Conservation (phyloP, 23 tunicate genomes). For the Ascidia mentula region DNA sequence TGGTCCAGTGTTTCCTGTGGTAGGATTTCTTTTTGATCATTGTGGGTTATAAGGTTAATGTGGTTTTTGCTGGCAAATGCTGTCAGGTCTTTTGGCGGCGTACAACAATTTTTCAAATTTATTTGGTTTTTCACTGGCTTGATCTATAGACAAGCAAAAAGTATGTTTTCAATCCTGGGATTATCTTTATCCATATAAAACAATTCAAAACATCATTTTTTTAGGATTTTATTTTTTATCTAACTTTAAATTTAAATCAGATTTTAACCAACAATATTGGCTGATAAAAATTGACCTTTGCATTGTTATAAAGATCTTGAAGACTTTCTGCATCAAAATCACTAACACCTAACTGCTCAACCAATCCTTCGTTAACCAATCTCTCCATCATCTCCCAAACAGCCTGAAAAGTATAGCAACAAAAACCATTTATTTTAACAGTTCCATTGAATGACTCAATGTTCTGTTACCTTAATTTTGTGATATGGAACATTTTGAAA, state of each 20-base stretch:
- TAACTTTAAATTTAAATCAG: no score
- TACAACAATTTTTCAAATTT: conserved; percentile 27
- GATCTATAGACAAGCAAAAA: background rate
- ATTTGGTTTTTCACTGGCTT: conserved; percentile 46
- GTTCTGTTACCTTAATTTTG: background rate
- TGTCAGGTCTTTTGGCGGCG: conserved; percentile 29
- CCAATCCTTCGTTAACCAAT: conserved; percentile 7
- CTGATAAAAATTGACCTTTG: background rate
- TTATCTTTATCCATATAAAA: background rate
- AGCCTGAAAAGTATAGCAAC: conserved; percentile 19
- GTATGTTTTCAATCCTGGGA: background rate
- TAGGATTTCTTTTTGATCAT: conserved; percentile 36
- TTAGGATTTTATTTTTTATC: no score
- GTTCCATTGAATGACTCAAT: no score
- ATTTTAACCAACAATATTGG: background rate
- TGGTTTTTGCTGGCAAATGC: conserved; percentile 15
- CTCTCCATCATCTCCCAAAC: conserved; percentile 32
- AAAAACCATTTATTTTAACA: background rate
- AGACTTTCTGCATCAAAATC: conserved; percentile 43
- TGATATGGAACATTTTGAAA: background rate
- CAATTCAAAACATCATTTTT: background rate
- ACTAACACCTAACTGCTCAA: conserved; percentile 36
- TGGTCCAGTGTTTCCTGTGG: background rate
- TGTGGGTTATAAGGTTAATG: conserved; percentile 41
- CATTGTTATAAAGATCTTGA: conserved; percentile 27